Evolutionary conservation across 2,888 invertebrate genomes (phyloP), one percentile per base, ranked within the genome.

Genomic region (Parasteatoda lunata): DNA sequence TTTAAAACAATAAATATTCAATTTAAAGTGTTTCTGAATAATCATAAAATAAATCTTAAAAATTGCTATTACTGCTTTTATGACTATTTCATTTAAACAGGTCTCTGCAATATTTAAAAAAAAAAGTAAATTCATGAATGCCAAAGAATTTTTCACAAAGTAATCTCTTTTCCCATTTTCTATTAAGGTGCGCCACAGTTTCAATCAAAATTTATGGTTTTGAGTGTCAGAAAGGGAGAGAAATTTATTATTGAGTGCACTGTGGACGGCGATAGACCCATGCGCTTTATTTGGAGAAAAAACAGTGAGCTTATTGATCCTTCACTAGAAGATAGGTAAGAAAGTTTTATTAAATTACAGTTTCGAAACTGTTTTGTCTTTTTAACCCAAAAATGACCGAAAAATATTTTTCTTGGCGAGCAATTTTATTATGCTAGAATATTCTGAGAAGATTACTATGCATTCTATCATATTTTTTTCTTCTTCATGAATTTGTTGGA

Each of bases 111-210:
- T 30, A 30, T 30, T 30, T 30, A 30, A 30, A 30, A 30, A 30
- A 30, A n/a, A 59, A 59, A 59, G 9, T 8, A 59, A 59, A 59
- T 11, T 8, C 8, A 59, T 13, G 9, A 13, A 59, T 3, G 59
- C n/a, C 59, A 59, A n/a, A 5, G 5, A 59, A 59, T 13, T 4
- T 13, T 59, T 13, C 9, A 59, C 5, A 59, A 3, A 59, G 9
- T 9, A 13, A 3, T 13, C 59, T 4, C 5, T 3, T n/a, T 59
- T 59, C 11, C n/a, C 11, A 59, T 13, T 59, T 59, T 59, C 9
- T 59, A 59, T n/a, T 15, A 48, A 88, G 88, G 88, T 79, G 73
- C 88, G 13, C 88, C 88, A 11, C 83, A 83, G 9, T 88, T 88
- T 30, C 78, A 83, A 7, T 83, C 88, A 5, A 88, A 88, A 11